Evolutionary conservation across 2,888 invertebrate genomes (phyloP), one percentile per base, ranked within the genome.

Genomic region (Agrotis clavis): DNA sequence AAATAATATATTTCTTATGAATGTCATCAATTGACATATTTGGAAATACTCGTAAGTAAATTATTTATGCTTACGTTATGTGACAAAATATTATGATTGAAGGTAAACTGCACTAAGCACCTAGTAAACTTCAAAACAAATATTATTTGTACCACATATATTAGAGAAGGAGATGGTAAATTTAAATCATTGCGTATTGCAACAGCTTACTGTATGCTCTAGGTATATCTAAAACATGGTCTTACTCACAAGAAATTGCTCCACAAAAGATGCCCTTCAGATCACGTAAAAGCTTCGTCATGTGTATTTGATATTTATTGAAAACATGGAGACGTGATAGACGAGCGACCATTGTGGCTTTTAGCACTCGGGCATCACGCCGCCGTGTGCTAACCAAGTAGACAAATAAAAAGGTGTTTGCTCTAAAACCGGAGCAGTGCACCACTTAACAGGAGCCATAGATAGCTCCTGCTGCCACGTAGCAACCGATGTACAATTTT

Each of bases 361-460:
- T 90, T 91, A 89, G 88, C 91, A 82, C 77, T 64, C 67, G 9
- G 25, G 57, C 71, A 71, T 71, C 80, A 83, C 77, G 79, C 70
- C 75, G 45, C 69, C 72, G 73, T 51, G 74, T 68, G 88, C 79
- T 81, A 91, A 91, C 76, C 45, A 56, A 35, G 0, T 45, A 11
- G 18, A 57, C 84, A 89, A 90, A 89, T 86, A 87, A 74, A 77
- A 71, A 71, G 77, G 69, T 82, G 83, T 87, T 84, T 86, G 82
- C 71, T 67, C 67, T 53, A 61, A 82, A 88, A 81, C 71, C 83
- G 78, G 86, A 86, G 83, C 87, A 86, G 35, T 77, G 75, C 79
- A 83, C 80, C 79, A 72, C 82, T 76, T 74, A 73, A 73, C 63
- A 69, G 62, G 21, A 25, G 53, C 51, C 61, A 35, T 13, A 16